phyloP scores from a whole-genome alignment of 37 sponge, comb jelly and placozoan genomes.

The Oscarella lobularis region DNA sequence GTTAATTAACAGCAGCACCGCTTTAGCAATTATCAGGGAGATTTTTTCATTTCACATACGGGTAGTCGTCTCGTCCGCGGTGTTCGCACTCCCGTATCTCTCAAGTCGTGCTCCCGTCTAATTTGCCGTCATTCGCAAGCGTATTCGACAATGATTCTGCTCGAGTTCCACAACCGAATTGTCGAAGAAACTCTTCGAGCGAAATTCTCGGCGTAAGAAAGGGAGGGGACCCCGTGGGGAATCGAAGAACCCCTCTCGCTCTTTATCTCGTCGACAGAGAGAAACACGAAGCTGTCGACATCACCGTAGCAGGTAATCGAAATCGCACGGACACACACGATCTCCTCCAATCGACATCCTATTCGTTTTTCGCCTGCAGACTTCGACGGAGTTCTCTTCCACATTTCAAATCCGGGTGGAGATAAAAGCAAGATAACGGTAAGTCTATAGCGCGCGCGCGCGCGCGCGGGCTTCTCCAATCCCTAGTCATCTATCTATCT shows the following conservation, averaged over 20 bases:
- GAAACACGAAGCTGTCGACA: slow-evolving; percentile 82
- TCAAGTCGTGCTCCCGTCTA: too few relatives aligned
- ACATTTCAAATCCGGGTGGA: slow-evolving; percentile 81
- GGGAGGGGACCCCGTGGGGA: not conserved
- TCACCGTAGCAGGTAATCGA: slow-evolving; percentile 76
- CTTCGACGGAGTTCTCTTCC: slow-evolving; percentile 89
- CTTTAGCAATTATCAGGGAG: too few relatives aligned
- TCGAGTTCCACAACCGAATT: slow-evolving; percentile 82
- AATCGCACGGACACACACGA: not conserved
- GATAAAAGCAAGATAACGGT: slow-evolving; percentile 77
- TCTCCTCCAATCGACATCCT: not conserved
- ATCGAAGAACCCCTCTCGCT: not conserved
- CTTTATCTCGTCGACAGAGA: slow-evolving; percentile 10
- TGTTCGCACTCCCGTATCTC: too few relatives aligned
- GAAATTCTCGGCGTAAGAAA: slow-evolving; percentile 43
- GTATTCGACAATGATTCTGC: slow-evolving; percentile 93
- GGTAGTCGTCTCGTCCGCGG: too few relatives aligned
- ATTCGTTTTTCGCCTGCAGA: slow-evolving; percentile 28
- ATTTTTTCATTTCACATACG: too few relatives aligned
- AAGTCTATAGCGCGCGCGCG: too few relatives aligned
- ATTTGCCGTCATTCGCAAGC: too few relatives aligned
- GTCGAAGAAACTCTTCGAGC: slow-evolving; percentile 68
- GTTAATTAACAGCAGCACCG: too few relatives aligned
- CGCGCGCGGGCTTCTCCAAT: too few relatives aligned
- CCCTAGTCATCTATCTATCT: slow-evolving; percentile 2